phyloP scores from a whole-genome alignment of 2,888 invertebrate genomes.

The Chesias legatella region DNA sequence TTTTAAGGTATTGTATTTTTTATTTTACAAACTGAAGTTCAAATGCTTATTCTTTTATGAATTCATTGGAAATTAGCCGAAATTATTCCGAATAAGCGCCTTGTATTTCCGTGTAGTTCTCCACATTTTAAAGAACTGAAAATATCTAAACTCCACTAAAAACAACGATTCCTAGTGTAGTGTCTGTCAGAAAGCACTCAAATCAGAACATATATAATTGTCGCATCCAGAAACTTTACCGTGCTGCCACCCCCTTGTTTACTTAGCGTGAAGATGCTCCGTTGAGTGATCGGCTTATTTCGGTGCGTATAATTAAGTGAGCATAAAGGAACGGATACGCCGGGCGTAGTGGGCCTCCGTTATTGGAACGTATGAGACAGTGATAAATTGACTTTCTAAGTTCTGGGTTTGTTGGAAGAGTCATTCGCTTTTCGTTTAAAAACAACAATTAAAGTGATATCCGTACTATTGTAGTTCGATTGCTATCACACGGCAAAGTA shows the following conservation, averaged over 20 bases:
- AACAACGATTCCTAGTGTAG: too few species aligned
- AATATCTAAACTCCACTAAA: too few species aligned
- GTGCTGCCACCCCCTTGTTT: constrained; percentile 51
- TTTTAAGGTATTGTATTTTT: too few species aligned
- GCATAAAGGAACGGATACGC: constrained; percentile 49
- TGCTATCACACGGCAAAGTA: too few species aligned
- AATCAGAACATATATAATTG: not conserved
- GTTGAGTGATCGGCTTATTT: constrained; percentile 77
- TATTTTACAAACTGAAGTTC: too few species aligned
- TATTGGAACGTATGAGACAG: constrained; percentile 23
- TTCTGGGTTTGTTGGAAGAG: constrained; percentile 6
- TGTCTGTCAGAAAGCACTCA: too few species aligned
- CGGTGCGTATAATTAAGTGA: constrained; percentile 65
- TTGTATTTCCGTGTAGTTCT: too few species aligned
- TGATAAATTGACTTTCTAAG: constrained; percentile 21
- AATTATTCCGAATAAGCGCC: too few species aligned
- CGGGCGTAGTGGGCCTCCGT: constrained; percentile 24
- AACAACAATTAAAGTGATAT: not conserved
- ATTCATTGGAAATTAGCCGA: too few species aligned
- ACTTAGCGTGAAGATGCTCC: constrained; percentile 64
- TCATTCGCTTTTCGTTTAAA: constrained; percentile 7
- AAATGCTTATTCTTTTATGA: too few species aligned
- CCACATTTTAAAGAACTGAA: too few species aligned
- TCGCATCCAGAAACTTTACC: constrained; percentile 34
- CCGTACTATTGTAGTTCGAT: too few species aligned